Conservation (phyloP, 2,888 invertebrate species). For the Panopea generosa region DNA sequence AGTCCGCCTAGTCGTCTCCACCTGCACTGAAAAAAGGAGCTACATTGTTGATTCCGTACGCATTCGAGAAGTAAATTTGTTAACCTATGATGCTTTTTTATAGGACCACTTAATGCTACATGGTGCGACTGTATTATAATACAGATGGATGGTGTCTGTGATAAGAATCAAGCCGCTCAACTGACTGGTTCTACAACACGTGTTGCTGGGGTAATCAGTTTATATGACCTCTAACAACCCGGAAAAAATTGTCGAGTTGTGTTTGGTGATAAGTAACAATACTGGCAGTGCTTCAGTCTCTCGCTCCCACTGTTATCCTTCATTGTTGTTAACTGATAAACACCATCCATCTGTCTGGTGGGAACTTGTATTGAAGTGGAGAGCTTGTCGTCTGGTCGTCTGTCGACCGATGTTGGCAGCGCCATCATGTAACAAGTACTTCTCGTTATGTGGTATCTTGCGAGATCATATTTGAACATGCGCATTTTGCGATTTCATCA, state of each 20-base stretch:
- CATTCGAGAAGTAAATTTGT: slow-evolving; percentile 67
- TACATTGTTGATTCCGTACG: slow-evolving; percentile 73
- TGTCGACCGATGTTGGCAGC: slow-evolving; percentile 1
- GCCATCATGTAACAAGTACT: slow-evolving; percentile 4
- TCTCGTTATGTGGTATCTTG: slow-evolving; percentile 7
- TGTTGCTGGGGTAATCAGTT: slow-evolving; percentile 22
- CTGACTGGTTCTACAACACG: slow-evolving; percentile 38
- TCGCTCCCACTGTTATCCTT: slow-evolving; percentile 21
- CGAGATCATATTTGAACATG: slow-evolving; percentile 20
- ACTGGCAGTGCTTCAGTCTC: slow-evolving; percentile 16
- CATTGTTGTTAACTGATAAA: slow-evolving; percentile 24
- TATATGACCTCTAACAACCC: slow-evolving; percentile 34
- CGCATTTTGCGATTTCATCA: slow-evolving; percentile 9
- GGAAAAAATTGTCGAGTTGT: slow-evolving; percentile 42
- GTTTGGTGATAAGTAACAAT: slow-evolving; percentile 62
- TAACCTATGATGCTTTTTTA: slow-evolving; percentile 72
- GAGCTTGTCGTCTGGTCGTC: slow-evolving; percentile 12
- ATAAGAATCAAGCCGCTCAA: slow-evolving; percentile 51
- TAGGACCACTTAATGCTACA: slow-evolving; percentile 65
- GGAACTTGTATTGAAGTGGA: slow-evolving; percentile 7
- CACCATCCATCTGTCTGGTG: slow-evolving; percentile 39
- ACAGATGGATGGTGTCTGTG: slow-evolving; percentile 29
- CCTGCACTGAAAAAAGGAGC: slow-evolving; percentile 73
- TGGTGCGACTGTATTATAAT: slow-evolving; percentile 45
- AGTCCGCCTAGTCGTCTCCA: slow-evolving; percentile 69